Evolutionary conservation across 2,888 invertebrate genomes (phyloP).

Genomic region (Carterocephalus palaemon): DNA sequence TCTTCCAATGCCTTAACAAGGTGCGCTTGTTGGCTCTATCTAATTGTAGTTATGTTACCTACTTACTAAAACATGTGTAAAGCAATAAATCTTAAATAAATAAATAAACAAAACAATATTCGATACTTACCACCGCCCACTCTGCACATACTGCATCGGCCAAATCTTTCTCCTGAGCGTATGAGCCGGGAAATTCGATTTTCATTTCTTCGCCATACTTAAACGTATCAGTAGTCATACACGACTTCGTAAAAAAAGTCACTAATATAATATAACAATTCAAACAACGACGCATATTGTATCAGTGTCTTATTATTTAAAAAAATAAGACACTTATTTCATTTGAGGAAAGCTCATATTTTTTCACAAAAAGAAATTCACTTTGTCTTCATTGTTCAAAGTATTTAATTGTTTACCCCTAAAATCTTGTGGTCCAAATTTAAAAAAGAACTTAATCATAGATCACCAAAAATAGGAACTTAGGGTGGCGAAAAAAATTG

Average conservation of each 20-base stretch:
- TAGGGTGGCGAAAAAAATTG: no score
- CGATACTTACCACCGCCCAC: conserved; percentile 29
- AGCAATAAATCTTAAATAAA: no score
- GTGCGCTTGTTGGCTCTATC: no score
- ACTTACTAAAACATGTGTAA: no score
- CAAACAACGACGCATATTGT: conserved; percentile 7
- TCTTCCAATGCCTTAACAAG: no score
- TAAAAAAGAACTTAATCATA: not conserved
- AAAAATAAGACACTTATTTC: not conserved
- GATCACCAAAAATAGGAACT: not conserved
- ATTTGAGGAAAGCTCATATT: no score
- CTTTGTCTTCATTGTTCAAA: no score
- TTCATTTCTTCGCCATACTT: conserved; percentile 19
- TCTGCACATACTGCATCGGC: conserved; percentile 29
- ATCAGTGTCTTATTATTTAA: conserved; percentile 2
- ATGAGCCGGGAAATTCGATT: conserved; percentile 27
- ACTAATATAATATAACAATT: conserved; percentile 5
- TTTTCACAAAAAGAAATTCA: no score
- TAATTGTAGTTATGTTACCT: no score
- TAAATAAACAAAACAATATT: no score
- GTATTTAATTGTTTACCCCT: no score
- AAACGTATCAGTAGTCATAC: conserved; percentile 10
- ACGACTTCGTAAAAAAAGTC: conserved; percentile 16
- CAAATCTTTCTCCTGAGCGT: conserved; percentile 27
- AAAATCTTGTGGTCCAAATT: no score